Conservation (phyloP, 1,140 invertebrate genomes). For the Propsilocerus akamusi region DNA sequence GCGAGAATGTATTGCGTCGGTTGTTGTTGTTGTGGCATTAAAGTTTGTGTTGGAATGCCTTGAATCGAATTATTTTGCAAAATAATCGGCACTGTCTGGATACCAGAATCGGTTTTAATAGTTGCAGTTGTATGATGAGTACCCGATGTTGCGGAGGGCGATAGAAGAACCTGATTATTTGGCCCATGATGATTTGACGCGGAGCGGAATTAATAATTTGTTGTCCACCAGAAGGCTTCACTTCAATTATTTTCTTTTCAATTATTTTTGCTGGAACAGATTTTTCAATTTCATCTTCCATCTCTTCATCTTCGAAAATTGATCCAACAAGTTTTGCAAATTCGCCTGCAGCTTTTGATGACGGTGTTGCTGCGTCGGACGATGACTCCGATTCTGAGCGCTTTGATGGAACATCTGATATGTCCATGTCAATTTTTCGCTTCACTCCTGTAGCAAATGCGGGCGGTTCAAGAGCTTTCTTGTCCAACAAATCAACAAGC, state of each 20-base stretch:
- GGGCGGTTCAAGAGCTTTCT: conserved; percentile 20
- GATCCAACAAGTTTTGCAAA: conserved; percentile 50
- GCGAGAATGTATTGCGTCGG: conserved; percentile 20
- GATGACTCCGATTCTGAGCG: conserved; percentile 32
- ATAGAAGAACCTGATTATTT: conserved; percentile 7
- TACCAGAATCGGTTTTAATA: conserved; percentile 25
- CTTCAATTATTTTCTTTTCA: conserved; percentile 15
- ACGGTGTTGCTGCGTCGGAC: conserved; percentile 30
- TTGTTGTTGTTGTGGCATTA: conserved; percentile 20
- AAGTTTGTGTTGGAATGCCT: conserved; percentile 11
- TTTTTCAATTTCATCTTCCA: conserved; percentile 26
- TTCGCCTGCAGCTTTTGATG: conserved; percentile 48
- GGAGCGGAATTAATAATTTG: conserved; percentile 9
- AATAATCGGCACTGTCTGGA: conserved; percentile 26
- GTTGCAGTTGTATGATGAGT: conserved; percentile 18
- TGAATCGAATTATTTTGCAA: conserved; percentile 26
- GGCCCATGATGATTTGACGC: conserved; percentile 11
- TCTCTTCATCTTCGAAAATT: conserved; percentile 46
- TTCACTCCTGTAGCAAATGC: conserved; percentile 11
- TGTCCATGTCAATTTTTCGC: conserved; percentile 33
- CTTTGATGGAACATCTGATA: conserved; percentile 9
- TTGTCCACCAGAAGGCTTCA: conserved; percentile 14
- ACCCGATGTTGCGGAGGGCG: conserved; percentile 15
- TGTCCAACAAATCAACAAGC: conserved; percentile 45
- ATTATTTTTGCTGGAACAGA: conserved; percentile 7